These are phyloP conservation scores for Hipparchia sbordonii DNA, from an alignment of 2,888 invertebrate genomes.

Conservation along the genomic window DNA sequence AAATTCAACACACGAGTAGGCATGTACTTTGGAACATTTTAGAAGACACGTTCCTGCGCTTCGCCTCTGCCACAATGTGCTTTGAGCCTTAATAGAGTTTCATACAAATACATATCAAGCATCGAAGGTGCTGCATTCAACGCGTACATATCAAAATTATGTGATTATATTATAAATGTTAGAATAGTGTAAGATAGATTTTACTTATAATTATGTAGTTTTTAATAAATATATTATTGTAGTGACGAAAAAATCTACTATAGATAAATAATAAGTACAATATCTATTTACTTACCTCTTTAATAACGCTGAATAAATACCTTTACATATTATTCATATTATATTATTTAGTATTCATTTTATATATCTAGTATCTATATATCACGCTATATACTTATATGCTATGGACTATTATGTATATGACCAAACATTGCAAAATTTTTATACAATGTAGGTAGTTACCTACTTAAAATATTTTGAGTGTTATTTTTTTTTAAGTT, in stretches of 20 bases:
- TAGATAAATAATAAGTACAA: not conserved
- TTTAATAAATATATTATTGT: conserved; percentile 8
- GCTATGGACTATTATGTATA: no score
- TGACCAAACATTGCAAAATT: no score
- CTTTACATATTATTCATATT: no score
- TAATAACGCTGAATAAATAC: not conserved
- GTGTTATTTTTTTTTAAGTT: no score
- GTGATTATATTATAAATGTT: conserved; percentile 67
- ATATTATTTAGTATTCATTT: no score
- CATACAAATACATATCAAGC: conserved; percentile 49
- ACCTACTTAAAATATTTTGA: no score
- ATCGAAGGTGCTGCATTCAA: conserved; percentile 69
- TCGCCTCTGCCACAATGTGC: not conserved
- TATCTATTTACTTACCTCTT: not conserved
- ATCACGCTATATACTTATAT: no score
- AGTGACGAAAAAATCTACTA: not conserved
- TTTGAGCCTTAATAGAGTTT: conserved; percentile 31
- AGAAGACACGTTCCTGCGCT: not conserved
- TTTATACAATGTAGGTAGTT: no score
- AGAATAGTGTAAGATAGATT: conserved; percentile 39
- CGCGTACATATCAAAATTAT: conserved; percentile 78
- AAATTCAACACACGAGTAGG: no score
- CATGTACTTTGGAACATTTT: not conserved
- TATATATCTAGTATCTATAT: no score
- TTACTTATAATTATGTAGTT: not conserved